phyloP scores from a whole-genome alignment of 2,888 invertebrate species.

The Stenolophus ochropezus region DNA sequence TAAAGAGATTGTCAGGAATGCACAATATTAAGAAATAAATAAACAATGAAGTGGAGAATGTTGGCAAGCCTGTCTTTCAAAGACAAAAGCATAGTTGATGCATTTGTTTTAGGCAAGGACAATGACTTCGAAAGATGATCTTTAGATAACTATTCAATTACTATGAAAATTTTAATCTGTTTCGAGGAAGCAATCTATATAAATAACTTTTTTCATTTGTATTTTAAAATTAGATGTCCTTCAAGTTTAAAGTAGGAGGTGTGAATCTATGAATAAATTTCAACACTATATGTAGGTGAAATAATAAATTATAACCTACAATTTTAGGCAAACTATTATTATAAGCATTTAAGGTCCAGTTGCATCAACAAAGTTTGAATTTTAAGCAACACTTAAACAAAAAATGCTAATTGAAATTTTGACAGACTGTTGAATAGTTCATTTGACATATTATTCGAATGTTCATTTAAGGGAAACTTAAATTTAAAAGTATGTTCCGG shows the following conservation, averaged over 20 bases:
- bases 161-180: background rate
- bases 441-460: no score
- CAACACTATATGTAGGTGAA: background rate
- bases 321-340: no score
- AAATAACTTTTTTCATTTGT: background rate
- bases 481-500: no score
- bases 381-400: no score
- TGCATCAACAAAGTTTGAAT: no score
- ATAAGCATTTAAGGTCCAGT: no score
- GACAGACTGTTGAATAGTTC: no score
- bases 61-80: background rate
- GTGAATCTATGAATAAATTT: background rate
- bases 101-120: background rate
- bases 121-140: background rate
- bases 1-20: conserved; percentile 1
- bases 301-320: no score
- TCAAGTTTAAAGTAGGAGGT: background rate
- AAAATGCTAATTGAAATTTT: no score
- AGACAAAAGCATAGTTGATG: background rate
- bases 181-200: background rate
- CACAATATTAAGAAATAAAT: background rate
- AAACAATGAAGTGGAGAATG: background rate
- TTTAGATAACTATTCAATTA: background rate
- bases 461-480: no score
- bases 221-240: background rate